phyloP scores from a whole-genome alignment of 2,113 vertebrate species.

The Dermatemys mawii region DNA sequence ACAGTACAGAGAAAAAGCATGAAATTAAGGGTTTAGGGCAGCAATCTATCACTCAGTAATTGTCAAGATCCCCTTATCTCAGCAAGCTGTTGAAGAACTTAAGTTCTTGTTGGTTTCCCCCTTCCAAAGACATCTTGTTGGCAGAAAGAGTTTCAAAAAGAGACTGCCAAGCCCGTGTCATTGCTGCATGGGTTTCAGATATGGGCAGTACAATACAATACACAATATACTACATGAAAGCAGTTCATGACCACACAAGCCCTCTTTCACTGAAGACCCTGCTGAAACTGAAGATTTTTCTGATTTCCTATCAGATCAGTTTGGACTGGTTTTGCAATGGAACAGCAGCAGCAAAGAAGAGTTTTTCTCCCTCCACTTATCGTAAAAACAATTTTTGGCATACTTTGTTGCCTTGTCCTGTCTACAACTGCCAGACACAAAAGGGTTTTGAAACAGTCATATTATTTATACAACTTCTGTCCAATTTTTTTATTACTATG shows the following conservation, averaged over 20 bases:
- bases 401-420: background rate
- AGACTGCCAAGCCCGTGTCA: constrained; percentile 58
- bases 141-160: constrained; percentile 44
- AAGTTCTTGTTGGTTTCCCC: constrained; percentile 68
- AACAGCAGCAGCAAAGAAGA: background rate
- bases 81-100: constrained; percentile 68
- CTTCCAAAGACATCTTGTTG: constrained; percentile 71
- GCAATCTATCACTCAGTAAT: constrained; percentile 70
- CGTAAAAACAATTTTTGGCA: constrained; percentile 21
- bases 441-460: constrained; percentile 2
- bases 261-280: background rate
- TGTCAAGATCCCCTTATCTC: constrained; percentile 71
- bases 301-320: constrained; percentile 10
- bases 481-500: background rate
- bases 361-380: constrained; percentile 18
- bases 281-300: constrained; percentile 30
- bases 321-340: background rate
- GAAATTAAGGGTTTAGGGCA: constrained; percentile 75
- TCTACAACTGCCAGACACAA: constrained; percentile 29
- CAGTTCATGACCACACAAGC: background rate
- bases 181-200: constrained; percentile 55
- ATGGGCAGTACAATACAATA: constrained; percentile 22
- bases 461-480: constrained; percentile 8
- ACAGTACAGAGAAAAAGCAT: constrained; percentile 51
- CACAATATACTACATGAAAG: constrained; percentile 10